These are phyloP conservation scores for Romanogobio albipinnatus DNA, from an alignment of 2,113 vertebrate genomes.

Conservation along the genomic window DNA sequence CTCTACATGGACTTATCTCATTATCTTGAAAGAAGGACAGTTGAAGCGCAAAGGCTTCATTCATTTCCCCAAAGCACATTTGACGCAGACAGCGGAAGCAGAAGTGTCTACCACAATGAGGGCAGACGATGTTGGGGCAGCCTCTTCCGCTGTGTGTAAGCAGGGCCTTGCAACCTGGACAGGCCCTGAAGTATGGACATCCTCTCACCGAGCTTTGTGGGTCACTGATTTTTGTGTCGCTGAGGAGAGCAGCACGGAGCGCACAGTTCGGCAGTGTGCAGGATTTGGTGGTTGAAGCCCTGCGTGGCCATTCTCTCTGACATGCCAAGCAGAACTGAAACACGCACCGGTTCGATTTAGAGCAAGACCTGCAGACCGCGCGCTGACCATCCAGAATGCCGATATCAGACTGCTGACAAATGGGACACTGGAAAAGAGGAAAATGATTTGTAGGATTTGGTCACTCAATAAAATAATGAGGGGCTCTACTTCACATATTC, in stretches of 20 bases:
- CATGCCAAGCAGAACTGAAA: conserved; percentile 60
- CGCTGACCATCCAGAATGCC: background rate
- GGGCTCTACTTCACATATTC: background rate
- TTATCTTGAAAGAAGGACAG: rapidly evolving
- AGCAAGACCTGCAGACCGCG: conserved; percentile 44
- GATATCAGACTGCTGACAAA: conserved; percentile 10
- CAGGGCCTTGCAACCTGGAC: conserved; percentile 53
- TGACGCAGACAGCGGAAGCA: conserved; percentile 54
- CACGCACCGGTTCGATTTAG: conserved; percentile 5
- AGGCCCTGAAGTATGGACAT: conserved; percentile 62
- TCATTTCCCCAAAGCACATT: rapidly evolving
- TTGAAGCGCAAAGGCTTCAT: rapidly evolving
- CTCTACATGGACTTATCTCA: background rate
- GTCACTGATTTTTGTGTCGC: conserved; percentile 23
- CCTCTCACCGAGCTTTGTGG: background rate
- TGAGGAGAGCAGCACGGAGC: conserved; percentile 55
- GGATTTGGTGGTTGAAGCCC: background rate
- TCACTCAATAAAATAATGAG: background rate
- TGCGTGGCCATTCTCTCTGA: conserved; percentile 52
- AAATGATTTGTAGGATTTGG: background rate
- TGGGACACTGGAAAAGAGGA: conserved; percentile 47
- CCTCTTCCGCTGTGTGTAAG: conserved; percentile 56
- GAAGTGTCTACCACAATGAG: background rate
- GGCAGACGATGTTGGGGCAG: conserved; percentile 56
- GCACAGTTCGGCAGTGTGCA: conserved; percentile 52